Evolutionary conservation across 2,797 vertebrate genomes (phyloP), one percentile per base, ranked within the genome.

Genomic region (Capromys pilorides): DNA sequence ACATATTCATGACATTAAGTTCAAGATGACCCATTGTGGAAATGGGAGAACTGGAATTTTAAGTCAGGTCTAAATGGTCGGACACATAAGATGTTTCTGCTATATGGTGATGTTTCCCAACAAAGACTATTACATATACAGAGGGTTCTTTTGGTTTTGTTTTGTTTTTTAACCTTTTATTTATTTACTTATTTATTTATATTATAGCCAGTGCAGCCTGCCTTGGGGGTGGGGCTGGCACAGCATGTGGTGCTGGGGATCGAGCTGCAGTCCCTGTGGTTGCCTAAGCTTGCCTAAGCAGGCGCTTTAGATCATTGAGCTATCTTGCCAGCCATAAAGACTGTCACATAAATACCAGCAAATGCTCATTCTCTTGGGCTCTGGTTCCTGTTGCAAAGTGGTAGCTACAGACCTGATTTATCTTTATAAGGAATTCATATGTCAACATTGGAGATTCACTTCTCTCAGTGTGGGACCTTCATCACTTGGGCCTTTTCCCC

Each of bases 331-430:
- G 45, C 45, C 45, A 4, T 45, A 45, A 45, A 45, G 19, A 33
- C n/a, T 22, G 28, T 75, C 31, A 61, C 94, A 51, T 91, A 87
- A 94, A 95, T 26, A 41, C 79, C 85, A 82, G 61, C 13, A 45
- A 71, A 77, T 88, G 39, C 62, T 71, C 45, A 49, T 0, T 49
- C 90, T 62, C 51, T 82, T 49, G 7, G 62, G 12, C 0, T 87
- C 87, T 61, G 59, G 18, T 36, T 87, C 13, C 36, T 82, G 0
- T 93, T 81, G n/a, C 45, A 45, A 86, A 88, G 3, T 36, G 28
- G 80, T 54, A 86, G 36, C 51, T 61, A 31, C 8, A n/a, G 19
- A 86, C 73, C 51, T n/a, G 71, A n/a, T 90, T 94, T 92, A 85
- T 61, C 66, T 89, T 92, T 57, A n/a, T 59, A 62, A 93, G 80